A percentile compares a stretch with the other conserved stretches of the same genome.
These are phyloP conservation scores for Halcyon smyrnensis DNA, from an alignment of 2,797 vertebrate species.

Conservation along the genomic window DNA sequence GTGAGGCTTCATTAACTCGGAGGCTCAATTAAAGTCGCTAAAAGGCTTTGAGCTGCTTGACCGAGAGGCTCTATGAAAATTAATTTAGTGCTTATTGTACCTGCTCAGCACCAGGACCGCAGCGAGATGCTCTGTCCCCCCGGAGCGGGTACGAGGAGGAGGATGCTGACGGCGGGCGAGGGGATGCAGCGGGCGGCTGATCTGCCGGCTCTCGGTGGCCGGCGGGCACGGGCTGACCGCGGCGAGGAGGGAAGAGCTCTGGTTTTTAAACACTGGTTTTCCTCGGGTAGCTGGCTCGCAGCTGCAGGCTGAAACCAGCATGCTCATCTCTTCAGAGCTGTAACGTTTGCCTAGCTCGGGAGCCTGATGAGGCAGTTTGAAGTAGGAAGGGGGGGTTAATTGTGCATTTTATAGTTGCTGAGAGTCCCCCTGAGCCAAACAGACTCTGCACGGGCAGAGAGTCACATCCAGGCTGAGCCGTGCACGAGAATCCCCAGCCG, in stretches of 20 bases:
- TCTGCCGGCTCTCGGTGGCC: neutral
- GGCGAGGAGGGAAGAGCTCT: neutral
- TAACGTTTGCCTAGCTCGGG: neutral
- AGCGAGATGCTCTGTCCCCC: neutral
- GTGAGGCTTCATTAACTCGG: slow-evolving; percentile 57
- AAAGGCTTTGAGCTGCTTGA: slow-evolving; percentile 55
- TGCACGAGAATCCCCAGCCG: neutral
- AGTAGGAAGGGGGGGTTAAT: slow-evolving; percentile 53
- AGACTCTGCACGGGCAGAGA: neutral
- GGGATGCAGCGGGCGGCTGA: neutral
- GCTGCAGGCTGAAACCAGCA: slow-evolving; percentile 33
- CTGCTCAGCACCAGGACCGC: neutral
- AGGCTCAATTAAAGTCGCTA: slow-evolving; percentile 51
- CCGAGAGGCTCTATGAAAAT: slow-evolving; percentile 29
- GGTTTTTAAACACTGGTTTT: neutral
- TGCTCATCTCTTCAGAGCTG: neutral
- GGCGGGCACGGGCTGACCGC: fast-evolving
- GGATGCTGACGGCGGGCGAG: neutral
- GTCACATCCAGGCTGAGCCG: neutral
- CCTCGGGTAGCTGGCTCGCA: neutral
- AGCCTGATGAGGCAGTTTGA: slow-evolving; percentile 35
- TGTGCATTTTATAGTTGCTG: slow-evolving; percentile 44
- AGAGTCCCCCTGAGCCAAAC: slow-evolving; percentile 46
- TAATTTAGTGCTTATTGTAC: slow-evolving; percentile 42
- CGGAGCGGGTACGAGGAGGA: fast-evolving